Percentiles rank a stretch among this genome's conserved stretches.
Evolutionary conservation across 2,113 vertebrate species (phyloP).

Genomic region (Thamnaconus septentrionalis): DNA sequence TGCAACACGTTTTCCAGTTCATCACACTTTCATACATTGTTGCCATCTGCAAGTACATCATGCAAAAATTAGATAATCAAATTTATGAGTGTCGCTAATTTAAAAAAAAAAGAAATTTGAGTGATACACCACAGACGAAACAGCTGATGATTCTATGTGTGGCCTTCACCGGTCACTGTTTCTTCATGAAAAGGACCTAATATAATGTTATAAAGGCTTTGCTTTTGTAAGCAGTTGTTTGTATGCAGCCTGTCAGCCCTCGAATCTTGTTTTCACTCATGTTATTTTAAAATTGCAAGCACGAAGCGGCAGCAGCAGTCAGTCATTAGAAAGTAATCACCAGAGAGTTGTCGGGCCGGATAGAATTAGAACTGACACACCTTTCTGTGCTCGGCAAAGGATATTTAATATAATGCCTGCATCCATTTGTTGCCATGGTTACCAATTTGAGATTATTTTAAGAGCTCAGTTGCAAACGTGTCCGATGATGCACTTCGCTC

Average conservation of each 20-base stretch:
- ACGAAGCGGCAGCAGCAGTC: constrained; percentile 25
- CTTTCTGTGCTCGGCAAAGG: constrained; percentile 35
- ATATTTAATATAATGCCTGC: constrained; percentile 43
- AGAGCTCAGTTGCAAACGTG: constrained; percentile 6
- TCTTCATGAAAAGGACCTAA: background rate
- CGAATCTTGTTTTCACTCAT: constrained; percentile 20
- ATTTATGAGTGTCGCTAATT: too few species aligned
- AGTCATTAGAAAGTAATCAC: constrained; percentile 34
- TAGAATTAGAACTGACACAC: constrained; percentile 38
- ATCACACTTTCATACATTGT: constrained; percentile 17
- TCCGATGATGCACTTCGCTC: too few species aligned
- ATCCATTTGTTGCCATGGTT: constrained; percentile 32
- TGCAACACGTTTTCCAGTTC: constrained; percentile 45
- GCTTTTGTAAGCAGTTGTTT: constrained; percentile 13
- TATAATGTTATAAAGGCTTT: constrained; percentile 1
- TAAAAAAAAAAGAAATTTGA: too few species aligned
- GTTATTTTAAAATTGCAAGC: constrained; percentile 41
- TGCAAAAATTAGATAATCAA: too few species aligned
- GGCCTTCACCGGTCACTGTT: background rate
- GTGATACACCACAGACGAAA: too few species aligned
- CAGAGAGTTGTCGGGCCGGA: constrained; percentile 14
- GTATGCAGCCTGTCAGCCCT: constrained; percentile 14
- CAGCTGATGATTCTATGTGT: background rate
- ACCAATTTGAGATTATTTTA: constrained; percentile 26
- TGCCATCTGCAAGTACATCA: too few species aligned